Evolutionary conservation across 2,113 vertebrate species (phyloP), one percentile per base, ranked within the genome.

Genomic region (Callospermophilus lateralis): DNA sequence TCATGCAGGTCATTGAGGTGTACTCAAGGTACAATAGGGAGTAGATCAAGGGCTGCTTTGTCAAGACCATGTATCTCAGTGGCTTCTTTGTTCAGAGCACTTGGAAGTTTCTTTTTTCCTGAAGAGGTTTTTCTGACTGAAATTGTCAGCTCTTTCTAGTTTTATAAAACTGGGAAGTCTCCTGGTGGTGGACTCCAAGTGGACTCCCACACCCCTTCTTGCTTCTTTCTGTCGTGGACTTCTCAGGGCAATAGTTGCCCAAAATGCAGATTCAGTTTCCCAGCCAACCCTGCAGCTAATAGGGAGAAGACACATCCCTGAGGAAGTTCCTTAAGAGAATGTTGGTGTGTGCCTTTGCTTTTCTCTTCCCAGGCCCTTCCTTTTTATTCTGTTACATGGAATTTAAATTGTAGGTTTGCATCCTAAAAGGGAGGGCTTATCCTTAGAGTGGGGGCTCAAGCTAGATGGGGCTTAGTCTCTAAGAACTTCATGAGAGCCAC

Each of bases 151-250:
- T 42, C 2, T 86, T 77, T 83, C n/a, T 79, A 73, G 34, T 85
- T 77, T 91, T 26, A 20, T 95, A 34, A 94, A 89, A 84, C 37
- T 67, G 72, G 42, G 32, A 68, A 68, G 24, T 79, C 72, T 94
- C 58, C 32, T 42, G 37, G 53, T 95, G 53, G 22, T 37, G 26
- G 65, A 95, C 53, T 84, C 11, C 28, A 76, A 24, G 9, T 70
- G 85, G 42, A 89, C 34, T 45, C 61, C 51, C 34, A 42, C 8
- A 61, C 24, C 45, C 34, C 28, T 53, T 61, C 83, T 93, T 32
- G n/a, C 30, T 61, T 68, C 39, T n/a, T 79, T 80, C 80, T 30
- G 1, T 89, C 79, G 5, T 17, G 65, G 84, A 39, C 11, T 58
- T 89, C 58, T 51, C 2, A 24, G 45, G 86, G 32, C 28, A 0